Conservation (phyloP, 2,113 vertebrate species). For the Petromus typicus region DNA sequence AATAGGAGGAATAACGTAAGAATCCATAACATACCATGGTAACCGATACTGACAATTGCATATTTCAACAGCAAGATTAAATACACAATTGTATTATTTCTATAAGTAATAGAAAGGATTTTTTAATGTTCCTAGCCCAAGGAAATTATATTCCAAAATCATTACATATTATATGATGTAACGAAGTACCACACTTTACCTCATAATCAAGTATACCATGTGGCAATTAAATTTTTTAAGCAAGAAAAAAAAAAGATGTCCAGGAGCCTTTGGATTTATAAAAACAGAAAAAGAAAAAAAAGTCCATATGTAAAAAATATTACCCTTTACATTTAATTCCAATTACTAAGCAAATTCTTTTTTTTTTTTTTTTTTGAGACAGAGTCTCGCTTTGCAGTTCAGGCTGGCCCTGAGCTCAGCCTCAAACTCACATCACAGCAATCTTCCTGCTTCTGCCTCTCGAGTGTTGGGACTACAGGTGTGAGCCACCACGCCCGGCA, state of each 20-base stretch:
- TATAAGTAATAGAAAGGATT: background rate
- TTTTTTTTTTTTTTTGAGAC: too few species aligned
- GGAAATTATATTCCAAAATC: background rate
- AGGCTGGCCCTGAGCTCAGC: too few species aligned
- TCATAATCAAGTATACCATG: background rate
- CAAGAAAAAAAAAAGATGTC: background rate
- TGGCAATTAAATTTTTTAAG: background rate
- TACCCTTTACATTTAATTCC: conserved; percentile 16
- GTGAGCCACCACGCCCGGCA: too few species aligned
- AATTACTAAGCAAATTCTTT: conserved; percentile 43
- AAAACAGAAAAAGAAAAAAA: background rate
- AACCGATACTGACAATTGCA: background rate
- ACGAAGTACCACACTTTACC: background rate
- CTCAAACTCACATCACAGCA: too few species aligned
- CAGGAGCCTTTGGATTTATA: too few species aligned
- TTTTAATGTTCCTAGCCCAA: background rate
- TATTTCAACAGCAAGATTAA: background rate
- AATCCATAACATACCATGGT: background rate
- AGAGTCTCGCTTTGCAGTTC: too few species aligned
- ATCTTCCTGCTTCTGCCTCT: too few species aligned
- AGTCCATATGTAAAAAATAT: conserved; percentile 8
- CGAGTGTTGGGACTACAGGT: too few species aligned
- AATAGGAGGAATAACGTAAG: background rate
- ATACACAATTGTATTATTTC: background rate
- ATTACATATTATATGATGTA: background rate